These are phyloP conservation scores for Drosophila mimetica DNA, from an alignment of 2,888 invertebrate species.

Conservation along the genomic window DNA sequence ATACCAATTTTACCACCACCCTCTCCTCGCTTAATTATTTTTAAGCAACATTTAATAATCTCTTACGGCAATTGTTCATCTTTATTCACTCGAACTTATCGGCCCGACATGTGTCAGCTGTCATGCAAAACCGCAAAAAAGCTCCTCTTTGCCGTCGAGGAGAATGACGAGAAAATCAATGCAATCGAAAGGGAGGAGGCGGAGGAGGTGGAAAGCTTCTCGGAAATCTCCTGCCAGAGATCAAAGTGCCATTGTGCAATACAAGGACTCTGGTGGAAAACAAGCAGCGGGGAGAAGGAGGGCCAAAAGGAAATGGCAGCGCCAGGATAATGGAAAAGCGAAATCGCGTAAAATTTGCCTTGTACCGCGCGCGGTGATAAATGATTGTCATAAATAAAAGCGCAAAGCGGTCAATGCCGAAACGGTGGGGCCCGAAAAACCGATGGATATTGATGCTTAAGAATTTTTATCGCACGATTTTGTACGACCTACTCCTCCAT, in stretches of 20 bases:
- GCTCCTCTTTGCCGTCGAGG: slow-evolving; percentile 13
- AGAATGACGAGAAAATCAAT: slow-evolving; percentile 38
- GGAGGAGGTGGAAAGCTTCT: slow-evolving; percentile 16
- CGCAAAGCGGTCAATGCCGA: slow-evolving; percentile 48
- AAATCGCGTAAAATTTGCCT: slow-evolving; percentile 77
- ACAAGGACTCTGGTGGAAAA: slow-evolving; percentile 32
- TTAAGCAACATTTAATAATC: slow-evolving; percentile 49
- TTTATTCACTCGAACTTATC: slow-evolving; percentile 43
- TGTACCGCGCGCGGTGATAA: slow-evolving; percentile 75
- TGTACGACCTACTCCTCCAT: slow-evolving; percentile 54
- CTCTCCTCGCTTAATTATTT: slow-evolving; percentile 41
- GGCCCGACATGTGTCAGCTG: slow-evolving; percentile 50
- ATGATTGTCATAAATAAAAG: slow-evolving; percentile 83
- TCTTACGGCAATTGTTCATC: slow-evolving; percentile 47
- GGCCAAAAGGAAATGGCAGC: slow-evolving; percentile 29
- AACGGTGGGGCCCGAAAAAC: slow-evolving; percentile 47
- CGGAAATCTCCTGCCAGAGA: slow-evolving; percentile 40
- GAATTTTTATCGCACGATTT: slow-evolving; percentile 79
- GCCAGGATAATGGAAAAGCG: slow-evolving; percentile 75
- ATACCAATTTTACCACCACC: slow-evolving; percentile 25
- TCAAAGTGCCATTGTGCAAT: slow-evolving; percentile 57
- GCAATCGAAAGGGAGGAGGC: slow-evolving; percentile 6
- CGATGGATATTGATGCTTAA: slow-evolving; percentile 80
- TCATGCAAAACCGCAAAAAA: slow-evolving; percentile 37
- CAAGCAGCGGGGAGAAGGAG: slow-evolving; percentile 3